Evolutionary conservation across 2,888 invertebrate genomes (phyloP), one percentile per base, ranked within the genome.

Genomic region (Strigamia crassipes): DNA sequence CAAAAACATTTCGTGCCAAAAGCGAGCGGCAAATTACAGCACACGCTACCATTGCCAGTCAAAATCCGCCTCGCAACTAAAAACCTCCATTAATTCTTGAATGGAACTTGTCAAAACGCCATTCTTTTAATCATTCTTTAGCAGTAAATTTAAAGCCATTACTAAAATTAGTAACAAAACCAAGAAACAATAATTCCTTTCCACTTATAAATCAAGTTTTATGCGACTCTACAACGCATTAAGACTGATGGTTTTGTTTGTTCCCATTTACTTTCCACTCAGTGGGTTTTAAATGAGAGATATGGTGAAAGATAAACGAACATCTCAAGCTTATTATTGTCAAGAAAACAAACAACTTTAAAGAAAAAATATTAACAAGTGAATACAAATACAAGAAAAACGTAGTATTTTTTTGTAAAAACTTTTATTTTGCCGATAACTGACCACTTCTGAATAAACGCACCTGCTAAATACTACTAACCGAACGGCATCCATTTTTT

Each of bases 61-160:
- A 51, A 51, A 51, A 51, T 18, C 15, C 51, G 15, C 15, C n/a
- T 8, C 1, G 18, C n/a, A 51, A 51, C 51, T 51, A 51, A 51
- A 51, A 51, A 51, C 51, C 51, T 15, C 51, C 51, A 51, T 51
- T 51, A 51, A 51, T 51, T 51, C 51, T 51, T 51, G 51, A 51
- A 51, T 51, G 51, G n/a, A n/a, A 51, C 51, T 9, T 51, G 51
- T 51, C 51, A 51, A 51, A 51, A 51, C 51, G 51, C 18, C 51
- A 51, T n/a, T 51, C 51, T n/a, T 51, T 51, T 42, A n/a, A 51
- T 51, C 18, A 13, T n/a, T 51, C 51, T 2, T n/a, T n/a, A 15
- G 13, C 13, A 51, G 8, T 1, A 8, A 51, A 51, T 51, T 51
- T n/a, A 51, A 51, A 51, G 51, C 51, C 8, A 9, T 51, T 51